Base-by-base conservation (phyloP, 2,797 vertebrate species). In the Pipistrellus kuhlii region DNA sequence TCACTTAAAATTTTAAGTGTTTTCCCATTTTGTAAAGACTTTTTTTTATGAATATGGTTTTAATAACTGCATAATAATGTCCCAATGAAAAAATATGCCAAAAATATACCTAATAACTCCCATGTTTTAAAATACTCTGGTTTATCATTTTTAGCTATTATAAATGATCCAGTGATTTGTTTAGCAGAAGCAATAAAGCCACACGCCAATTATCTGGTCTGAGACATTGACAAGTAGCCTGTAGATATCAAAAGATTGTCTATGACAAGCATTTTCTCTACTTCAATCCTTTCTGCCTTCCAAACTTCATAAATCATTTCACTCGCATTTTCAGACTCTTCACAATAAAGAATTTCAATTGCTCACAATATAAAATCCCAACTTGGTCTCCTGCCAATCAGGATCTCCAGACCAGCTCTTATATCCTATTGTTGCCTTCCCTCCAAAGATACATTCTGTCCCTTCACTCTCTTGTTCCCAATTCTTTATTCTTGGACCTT, bases 1-100 rank as follows among this genome's bases (percentile, higher is more conserved):
- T 30, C 62, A 87, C 72, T 93, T 91, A 32, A 88, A 96, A 87
- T 92, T 73, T 91, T n/a, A 92, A 84, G 53, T 71, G 18, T 82
- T 90, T 90, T 95, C 64, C 82, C 46, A 90, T 15, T 92, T 88
- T 92, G 32, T 95, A 76, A 93, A 62, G 51, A 44, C 11, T 73
- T 84, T 66, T 66, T 93, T 17, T 93, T 13, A 86, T 80, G 78
- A 88, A 72, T 71, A 62, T 3, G 18, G 87, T 66, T 92, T 91
- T 90, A 87, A 44, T 78, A 94, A 64, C 21, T 55, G 30, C 59
- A 92, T 64, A 59, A 59, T 82, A 86, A 69, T 94, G 9, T 88
- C 78, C 71, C 51, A 71, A 78, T 53, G 64, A 94, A 88, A 41
- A 90, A 78, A 72, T 30, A 55, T 51, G 38, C 38, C 73, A 72